Percentiles rank a stretch among this genome's conserved stretches.
phyloP scores from a whole-genome alignment of 2,797 vertebrate species.

The Diglossa cyanea region DNA sequence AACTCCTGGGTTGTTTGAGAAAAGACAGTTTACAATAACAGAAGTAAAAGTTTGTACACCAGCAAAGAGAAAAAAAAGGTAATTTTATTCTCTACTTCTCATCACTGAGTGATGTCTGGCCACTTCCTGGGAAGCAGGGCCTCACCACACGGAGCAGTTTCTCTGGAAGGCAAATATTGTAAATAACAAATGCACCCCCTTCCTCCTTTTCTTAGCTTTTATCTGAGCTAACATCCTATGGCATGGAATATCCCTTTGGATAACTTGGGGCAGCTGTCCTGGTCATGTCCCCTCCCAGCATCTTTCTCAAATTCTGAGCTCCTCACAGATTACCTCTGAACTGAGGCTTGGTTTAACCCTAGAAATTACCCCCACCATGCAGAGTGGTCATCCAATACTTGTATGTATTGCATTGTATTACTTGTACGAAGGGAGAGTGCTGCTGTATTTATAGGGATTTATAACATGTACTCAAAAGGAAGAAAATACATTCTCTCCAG shows the following conservation, averaged over 20 bases:
- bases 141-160: not conserved
- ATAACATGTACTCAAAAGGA: not conserved
- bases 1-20: not conserved
- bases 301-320: not conserved
- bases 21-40: not conserved
- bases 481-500: not conserved
- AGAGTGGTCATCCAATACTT: not conserved
- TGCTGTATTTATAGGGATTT: not conserved
- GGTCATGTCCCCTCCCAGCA: not conserved
- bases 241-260: too few species aligned
- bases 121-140: rapidly evolving
- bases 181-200: not conserved
- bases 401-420: not conserved
- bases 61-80: not conserved
- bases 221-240: not conserved
- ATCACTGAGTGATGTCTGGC: too few species aligned
- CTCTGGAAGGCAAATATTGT: not conserved
- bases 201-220: not conserved
- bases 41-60: not conserved
- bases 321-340: not conserved
- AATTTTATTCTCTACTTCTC: not conserved
- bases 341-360: not conserved
- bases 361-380: not conserved
- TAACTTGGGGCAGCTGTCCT: not conserved
- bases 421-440: not conserved